These are phyloP conservation scores for Ochotona curzoniae DNA, from an alignment of 2,113 vertebrate genomes.

Conservation along the genomic window DNA sequence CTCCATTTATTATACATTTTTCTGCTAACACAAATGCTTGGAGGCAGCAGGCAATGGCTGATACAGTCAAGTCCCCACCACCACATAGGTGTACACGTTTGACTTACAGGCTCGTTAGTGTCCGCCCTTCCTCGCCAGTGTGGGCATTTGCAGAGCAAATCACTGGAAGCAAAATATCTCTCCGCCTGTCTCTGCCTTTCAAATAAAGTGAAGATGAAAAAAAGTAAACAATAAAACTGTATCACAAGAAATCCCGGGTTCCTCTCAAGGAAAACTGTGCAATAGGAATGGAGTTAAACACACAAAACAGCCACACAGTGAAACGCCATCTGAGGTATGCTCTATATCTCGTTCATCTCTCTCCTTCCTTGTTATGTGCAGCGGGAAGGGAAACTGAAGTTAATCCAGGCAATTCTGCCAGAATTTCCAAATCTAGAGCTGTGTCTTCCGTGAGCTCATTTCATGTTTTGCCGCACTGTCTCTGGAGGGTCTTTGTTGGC, in stretches of 20 bases:
- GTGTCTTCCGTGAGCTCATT: neutral
- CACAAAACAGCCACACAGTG: neutral
- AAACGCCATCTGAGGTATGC: neutral
- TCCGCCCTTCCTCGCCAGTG: no score
- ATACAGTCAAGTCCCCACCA: no score
- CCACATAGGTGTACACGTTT: no score
- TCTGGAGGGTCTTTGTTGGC: neutral
- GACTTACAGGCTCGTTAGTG: no score
- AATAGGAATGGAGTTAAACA: neutral
- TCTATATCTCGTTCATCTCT: rapidly evolving
- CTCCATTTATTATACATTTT: no score
- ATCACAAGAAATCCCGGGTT: neutral
- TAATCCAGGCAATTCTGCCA: neutral
- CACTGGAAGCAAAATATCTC: no score
- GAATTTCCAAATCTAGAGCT: neutral
- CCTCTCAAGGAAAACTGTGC: neutral
- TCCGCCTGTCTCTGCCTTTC: no score
- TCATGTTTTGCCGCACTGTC: neutral
- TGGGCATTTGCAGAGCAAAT: no score
- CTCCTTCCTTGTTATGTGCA: neutral
- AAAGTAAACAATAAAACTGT: no score
- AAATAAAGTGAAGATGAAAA: no score
- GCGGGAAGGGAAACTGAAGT: neutral
- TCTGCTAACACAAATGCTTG: no score
- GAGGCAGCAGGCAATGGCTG: no score